These are phyloP conservation scores for Nilaparvata lugens DNA, from an alignment of 1,140 invertebrate genomes.

Conservation along the genomic window DNA sequence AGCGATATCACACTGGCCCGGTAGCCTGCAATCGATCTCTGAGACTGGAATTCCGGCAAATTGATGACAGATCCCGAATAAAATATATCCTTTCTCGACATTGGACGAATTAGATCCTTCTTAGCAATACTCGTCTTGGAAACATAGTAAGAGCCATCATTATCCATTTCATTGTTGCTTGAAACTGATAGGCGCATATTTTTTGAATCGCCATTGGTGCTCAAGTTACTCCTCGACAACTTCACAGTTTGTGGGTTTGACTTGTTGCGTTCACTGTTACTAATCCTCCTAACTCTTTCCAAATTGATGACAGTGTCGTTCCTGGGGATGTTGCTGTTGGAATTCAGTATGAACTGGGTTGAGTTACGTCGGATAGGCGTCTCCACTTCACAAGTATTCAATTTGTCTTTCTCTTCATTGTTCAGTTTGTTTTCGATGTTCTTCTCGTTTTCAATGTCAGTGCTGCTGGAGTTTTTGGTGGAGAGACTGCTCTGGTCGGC, in stretches of 20 bases:
- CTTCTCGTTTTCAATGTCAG: constrained; percentile 14
- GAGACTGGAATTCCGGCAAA: constrained; percentile 84
- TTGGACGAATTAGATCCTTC: constrained; percentile 70
- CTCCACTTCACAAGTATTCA: no score
- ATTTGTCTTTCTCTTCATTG: background rate
- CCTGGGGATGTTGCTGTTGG: no score
- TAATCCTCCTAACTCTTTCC: no score
- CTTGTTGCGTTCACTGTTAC: no score
- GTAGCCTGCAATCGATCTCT: constrained; percentile 82
- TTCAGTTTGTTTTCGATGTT: constrained; percentile 14
- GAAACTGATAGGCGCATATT: no score
- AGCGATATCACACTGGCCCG: constrained; percentile 71
- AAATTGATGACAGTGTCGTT: no score
- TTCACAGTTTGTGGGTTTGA: no score
- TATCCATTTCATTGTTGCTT: constrained; percentile 14
- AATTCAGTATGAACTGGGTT: no score
- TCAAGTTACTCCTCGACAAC: no score
- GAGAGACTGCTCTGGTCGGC: no score
- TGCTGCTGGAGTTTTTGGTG: constrained; percentile 1
- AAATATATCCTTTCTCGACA: constrained; percentile 96
- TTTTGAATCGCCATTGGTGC: no score
- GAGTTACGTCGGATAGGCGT: no score
- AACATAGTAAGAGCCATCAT: constrained; percentile 35
- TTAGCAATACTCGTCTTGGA: constrained; percentile 43
- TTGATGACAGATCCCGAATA: constrained; percentile 91